A percentile compares a stretch with the other conserved stretches of the same genome.
phyloP scores from a whole-genome alignment of 2,113 vertebrate species.

The Corythornis madagascariensis region DNA sequence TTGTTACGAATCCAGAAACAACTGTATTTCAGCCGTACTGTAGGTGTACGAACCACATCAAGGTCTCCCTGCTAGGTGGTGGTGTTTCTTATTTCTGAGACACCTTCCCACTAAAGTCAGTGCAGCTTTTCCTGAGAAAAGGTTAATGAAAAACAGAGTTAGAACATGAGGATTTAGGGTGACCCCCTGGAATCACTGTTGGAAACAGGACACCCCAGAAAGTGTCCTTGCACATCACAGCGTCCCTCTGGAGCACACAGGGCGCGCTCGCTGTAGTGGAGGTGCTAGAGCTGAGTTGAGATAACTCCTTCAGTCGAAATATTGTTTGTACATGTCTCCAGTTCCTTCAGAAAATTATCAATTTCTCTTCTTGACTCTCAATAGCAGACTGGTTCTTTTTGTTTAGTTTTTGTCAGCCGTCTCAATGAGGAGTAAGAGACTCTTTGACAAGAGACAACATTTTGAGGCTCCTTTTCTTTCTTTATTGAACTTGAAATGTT shows the following conservation, averaged over 20 bases:
- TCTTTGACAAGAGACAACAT: constrained; percentile 42
- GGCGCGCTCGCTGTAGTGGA: not conserved
- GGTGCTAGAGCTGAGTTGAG: not conserved
- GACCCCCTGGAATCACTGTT: not conserved
- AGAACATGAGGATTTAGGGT: not conserved
- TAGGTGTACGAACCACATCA: not conserved
- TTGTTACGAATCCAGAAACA: constrained; percentile 18
- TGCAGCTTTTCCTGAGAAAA: not conserved
- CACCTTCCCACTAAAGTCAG: not conserved
- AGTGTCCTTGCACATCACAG: not conserved
- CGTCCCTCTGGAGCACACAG: not conserved
- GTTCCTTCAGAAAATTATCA: constrained; percentile 28
- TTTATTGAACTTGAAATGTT: constrained; percentile 26
- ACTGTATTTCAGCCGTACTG: not conserved
- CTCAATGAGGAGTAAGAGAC: not conserved
- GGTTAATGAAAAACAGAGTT: not conserved
- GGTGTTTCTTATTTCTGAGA: not conserved
- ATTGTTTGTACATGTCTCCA: not conserved
- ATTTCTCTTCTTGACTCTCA: not conserved
- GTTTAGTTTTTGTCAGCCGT: not conserved
- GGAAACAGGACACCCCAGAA: not conserved
- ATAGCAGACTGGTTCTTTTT: not conserved
- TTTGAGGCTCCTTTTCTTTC: constrained; percentile 33
- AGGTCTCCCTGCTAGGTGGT: not conserved
- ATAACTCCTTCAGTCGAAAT: not conserved